Evolutionary conservation across 2,113 vertebrate genomes (phyloP).

Genomic region (Neolamprologus brichardi): DNA sequence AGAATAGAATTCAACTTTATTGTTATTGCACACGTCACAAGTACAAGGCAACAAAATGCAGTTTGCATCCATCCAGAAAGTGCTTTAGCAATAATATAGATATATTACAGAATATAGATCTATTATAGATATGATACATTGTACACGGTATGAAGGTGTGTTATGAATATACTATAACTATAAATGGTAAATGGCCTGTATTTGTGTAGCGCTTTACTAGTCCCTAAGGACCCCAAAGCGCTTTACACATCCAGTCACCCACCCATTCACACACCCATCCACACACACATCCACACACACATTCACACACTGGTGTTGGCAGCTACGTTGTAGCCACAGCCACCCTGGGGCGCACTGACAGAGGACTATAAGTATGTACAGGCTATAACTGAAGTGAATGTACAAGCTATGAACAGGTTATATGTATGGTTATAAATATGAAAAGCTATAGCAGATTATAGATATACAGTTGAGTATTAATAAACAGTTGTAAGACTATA

Average conservation of each 20-base stretch:
- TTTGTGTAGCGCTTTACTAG: too few relatives aligned
- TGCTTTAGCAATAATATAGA: neutral
- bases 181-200: neutral
- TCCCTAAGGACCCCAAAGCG: too few relatives aligned
- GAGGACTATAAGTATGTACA: neutral
- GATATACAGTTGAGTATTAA: neutral
- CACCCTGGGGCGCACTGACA: too few relatives aligned
- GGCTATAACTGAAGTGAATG: neutral
- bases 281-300: fast-evolving
- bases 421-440: neutral
- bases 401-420: neutral
- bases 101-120: neutral
- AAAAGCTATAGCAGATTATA: neutral
- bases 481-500: neutral
- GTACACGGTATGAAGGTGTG: neutral
- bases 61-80: neutral
- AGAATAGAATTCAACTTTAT: neutral
- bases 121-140: neutral
- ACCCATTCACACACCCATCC: fast-evolving
- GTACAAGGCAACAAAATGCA: neutral
- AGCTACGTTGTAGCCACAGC: too few relatives aligned
- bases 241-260: too few relatives aligned
- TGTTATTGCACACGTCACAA: neutral
- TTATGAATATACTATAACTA: neutral
- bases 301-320: too few relatives aligned